Evolutionary conservation across 1,140 invertebrate species (phyloP).

Genomic region (Metaphire vulgaris): DNA sequence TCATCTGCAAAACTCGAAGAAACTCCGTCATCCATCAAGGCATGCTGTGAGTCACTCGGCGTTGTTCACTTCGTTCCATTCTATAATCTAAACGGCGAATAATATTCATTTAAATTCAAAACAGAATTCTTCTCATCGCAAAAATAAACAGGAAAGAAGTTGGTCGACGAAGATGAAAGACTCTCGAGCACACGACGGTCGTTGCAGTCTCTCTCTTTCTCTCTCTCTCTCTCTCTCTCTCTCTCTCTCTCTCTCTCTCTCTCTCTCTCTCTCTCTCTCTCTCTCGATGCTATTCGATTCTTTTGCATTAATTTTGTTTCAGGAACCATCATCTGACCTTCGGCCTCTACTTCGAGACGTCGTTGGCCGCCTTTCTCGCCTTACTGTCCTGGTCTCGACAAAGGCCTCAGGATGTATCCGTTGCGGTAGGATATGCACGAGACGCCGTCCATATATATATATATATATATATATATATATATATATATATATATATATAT

Average conservation of each 20-base stretch:
- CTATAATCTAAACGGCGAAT: no score
- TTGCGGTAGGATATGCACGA: constrained; percentile 47
- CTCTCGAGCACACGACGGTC: no score
- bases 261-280: no score
- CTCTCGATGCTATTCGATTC: no score
- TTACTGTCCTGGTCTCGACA: constrained; percentile 52
- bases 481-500: no score
- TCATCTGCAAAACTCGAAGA: constrained; percentile 94
- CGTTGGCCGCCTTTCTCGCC: constrained; percentile 49
- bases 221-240: no score
- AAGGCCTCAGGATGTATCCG: constrained; percentile 52
- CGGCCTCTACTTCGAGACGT: constrained; percentile 53
- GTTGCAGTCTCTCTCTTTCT: no score
- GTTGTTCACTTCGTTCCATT: not conserved
- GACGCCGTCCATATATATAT: no score
- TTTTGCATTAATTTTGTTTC: constrained; percentile 19
- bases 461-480: no score
- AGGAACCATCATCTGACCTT: constrained; percentile 53
- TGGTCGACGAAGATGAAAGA: no score
- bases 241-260: no score
- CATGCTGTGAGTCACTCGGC: constrained; percentile 65
- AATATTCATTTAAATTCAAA: not conserved
- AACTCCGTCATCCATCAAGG: constrained; percentile 95
- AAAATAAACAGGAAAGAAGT: no score
- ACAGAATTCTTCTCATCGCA: not conserved